These are phyloP conservation scores for Sinohyriopsis cumingii DNA, from an alignment of 2,888 invertebrate species.

Conservation along the genomic window DNA sequence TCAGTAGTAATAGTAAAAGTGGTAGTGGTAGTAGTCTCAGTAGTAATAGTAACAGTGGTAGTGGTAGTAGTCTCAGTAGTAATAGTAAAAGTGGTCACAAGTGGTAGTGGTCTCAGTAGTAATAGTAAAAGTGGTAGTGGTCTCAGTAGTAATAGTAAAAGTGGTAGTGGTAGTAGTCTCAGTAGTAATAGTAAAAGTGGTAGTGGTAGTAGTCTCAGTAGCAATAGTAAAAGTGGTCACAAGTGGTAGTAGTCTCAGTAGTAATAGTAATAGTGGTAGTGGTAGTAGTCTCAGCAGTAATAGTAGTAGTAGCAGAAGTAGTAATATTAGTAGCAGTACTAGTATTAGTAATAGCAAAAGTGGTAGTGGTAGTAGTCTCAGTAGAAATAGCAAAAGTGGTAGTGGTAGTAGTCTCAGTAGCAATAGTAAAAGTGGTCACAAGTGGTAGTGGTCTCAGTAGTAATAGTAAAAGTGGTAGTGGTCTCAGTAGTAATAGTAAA, in stretches of 20 bases:
- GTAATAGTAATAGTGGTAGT: background rate
- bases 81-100: slow-evolving; percentile 5
- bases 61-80: background rate
- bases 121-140: slow-evolving; percentile 3
- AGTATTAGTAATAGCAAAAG: slow-evolving; percentile 1
- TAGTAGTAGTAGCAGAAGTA: background rate
- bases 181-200: slow-evolving; percentile 7
- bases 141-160: background rate
- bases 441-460: slow-evolving; percentile 1
- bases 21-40: too few species aligned
- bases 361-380: slow-evolving; percentile 2
- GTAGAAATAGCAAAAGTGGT: slow-evolving; percentile 9
- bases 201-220: background rate
- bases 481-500: too few species aligned
- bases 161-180: slow-evolving; percentile 2
- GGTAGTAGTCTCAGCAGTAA: background rate
- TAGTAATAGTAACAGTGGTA: slow-evolving; percentile 12
- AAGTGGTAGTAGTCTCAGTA: slow-evolving; percentile 6
- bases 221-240: background rate
- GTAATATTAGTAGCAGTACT: too few species aligned
- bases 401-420: slow-evolving; percentile 1
- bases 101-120: slow-evolving; percentile 6
- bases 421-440: slow-evolving; percentile 5
- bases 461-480: slow-evolving; percentile 12
- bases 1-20: too few species aligned